phyloP scores from a whole-genome alignment of 1,140 invertebrate genomes.

The Brachionus koreanus region DNA sequence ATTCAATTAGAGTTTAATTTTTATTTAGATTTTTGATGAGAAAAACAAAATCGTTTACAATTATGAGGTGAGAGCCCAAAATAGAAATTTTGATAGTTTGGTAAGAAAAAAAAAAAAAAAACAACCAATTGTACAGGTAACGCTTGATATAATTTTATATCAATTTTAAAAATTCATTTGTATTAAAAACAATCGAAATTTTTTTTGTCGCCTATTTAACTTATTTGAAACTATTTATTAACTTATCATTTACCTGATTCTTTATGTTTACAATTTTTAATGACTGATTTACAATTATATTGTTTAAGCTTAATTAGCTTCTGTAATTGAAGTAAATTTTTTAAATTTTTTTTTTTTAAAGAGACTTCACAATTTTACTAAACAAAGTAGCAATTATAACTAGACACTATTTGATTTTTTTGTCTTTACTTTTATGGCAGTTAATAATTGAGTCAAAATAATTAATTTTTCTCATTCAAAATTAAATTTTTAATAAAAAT shows the following conservation, averaged over 20 bases:
- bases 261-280: background rate
- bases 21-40: background rate
- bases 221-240: conserved; percentile 17
- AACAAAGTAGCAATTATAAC: background rate
- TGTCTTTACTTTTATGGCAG: background rate
- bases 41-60: conserved; percentile 30
- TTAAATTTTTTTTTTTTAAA: background rate
- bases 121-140: conserved; percentile 9
- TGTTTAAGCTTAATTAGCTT: conserved; percentile 28
- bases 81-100: background rate
- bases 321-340: conserved; percentile 10
- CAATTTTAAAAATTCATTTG: background rate
- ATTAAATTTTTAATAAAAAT: no score
- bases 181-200: background rate
- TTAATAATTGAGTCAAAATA: background rate
- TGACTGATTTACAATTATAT: conserved; percentile 9
- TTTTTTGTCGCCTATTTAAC: background rate
- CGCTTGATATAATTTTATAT: conserved; percentile 30
- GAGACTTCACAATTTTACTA: background rate
- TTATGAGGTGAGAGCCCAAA: background rate
- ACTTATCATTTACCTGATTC: conserved; percentile 19
- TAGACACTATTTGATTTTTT: background rate
- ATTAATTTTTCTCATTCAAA: no score
- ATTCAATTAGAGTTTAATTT: background rate
- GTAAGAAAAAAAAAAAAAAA: background rate